Evolutionary conservation across 2,113 vertebrate genomes (phyloP).

Genomic region (Cyanoliseus patagonus): DNA sequence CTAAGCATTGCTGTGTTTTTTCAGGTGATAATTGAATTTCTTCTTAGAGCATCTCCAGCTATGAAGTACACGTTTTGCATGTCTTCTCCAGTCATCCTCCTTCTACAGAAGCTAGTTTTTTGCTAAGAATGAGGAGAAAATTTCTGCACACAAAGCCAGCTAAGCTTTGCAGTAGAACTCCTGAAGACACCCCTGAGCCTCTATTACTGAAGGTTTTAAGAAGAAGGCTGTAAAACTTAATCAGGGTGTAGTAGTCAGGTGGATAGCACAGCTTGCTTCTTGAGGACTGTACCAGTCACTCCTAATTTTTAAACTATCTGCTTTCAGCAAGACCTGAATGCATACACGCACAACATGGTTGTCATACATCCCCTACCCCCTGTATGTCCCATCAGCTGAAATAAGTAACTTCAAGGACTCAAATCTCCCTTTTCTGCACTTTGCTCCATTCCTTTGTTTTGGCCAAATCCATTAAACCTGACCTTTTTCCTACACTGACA

Average conservation of each 20-base stretch:
- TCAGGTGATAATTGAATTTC: not conserved
- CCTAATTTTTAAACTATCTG: not conserved
- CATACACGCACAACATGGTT: fast-evolving
- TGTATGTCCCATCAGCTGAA: not conserved
- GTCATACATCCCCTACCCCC: not conserved
- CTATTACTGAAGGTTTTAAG: not conserved
- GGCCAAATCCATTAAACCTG: not conserved
- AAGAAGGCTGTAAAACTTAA: not conserved
- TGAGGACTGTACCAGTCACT: not conserved
- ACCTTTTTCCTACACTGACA: not conserved
- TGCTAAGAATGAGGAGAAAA: not conserved
- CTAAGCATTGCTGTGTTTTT: not conserved
- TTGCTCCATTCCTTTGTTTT: not conserved
- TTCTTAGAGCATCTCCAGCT: not conserved
- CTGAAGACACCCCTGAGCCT: not conserved
- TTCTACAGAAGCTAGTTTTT: not conserved
- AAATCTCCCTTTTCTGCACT: not conserved
- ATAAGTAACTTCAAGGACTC: not conserved
- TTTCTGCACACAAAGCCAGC: not conserved
- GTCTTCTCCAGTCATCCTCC: not conserved
- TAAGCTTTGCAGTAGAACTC: not conserved
- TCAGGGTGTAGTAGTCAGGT: not conserved
- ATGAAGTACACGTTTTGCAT: not conserved
- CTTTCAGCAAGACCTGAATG: not conserved
- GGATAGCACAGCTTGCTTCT: not conserved